Base-by-base conservation (phyloP, 2,888 invertebrate species). In the Carpatolechia fugitivella region DNA sequence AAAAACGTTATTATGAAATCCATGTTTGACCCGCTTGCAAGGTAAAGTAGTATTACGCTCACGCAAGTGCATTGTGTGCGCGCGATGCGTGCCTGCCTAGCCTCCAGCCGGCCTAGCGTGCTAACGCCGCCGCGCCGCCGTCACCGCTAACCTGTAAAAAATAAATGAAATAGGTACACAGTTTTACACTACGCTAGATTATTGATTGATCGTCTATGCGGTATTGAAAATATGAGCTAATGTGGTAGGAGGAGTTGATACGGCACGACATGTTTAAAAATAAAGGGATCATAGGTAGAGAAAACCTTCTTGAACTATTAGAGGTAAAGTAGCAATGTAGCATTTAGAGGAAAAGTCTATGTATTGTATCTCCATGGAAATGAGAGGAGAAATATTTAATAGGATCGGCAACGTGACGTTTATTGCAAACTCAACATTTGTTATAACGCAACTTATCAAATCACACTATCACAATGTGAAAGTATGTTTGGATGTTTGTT, bases 11-110 rank as follows among this genome's bases (percentile, higher is more conserved):
- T 53, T 78, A 78, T 74, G 80, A 80, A 82, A 84, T 84, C 79
- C 78, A 84, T 82, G 79, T 84, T 76, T 85, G 86, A 86, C 86
- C 85, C 71, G 80, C 67, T 78, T 80, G 75, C 78, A 82, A 83
- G 78, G 80, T 82, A 78, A 85, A 83, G 76, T 82, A 85, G 73
- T 81, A 82, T 81, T 82, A 86, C 72, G 74, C 58, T 75, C 87
- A 88, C 85, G 87, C 86, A 81, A 84, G 63, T 59, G 44, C 33
- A 33, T 33, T 33, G 33, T 33, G n/a, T 33, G 33, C 33, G 13
- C 0, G 29, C 20, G 24, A 16, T 50, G 50, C 50, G 50, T 50
- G 50, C 24, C 24, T 57, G 59, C 58, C 59, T 64, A 61, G 61
- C 61, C 40, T 24, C 24, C 24, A 3, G 6, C 3, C 57, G 55